Conservation (phyloP, 2,113 vertebrate species). For the Engystomops pustulosus region DNA sequence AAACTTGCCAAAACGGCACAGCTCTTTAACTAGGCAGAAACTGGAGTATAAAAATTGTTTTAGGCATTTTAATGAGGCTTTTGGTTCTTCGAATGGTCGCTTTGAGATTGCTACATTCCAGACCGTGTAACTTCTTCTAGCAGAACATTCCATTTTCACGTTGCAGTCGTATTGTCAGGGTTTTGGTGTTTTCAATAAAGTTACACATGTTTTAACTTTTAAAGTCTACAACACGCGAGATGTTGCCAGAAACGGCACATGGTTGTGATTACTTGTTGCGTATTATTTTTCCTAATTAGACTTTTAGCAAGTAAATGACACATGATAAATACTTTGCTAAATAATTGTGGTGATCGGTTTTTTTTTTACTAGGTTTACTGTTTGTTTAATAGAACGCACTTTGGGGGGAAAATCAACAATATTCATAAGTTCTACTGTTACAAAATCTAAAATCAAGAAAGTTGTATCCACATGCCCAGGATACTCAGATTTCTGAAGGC, state of each 20-base stretch:
- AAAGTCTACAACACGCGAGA: constrained; percentile 17
- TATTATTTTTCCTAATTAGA: constrained; percentile 32
- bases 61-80: constrained; percentile 49
- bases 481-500: too few species aligned
- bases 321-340: constrained; percentile 38
- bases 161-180: constrained; percentile 14
- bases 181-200: constrained; percentile 32
- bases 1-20: constrained; percentile 38
- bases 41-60: constrained; percentile 24
- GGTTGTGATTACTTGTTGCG: constrained; percentile 39
- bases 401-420: not conserved
- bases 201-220: constrained; percentile 54
- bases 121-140: constrained; percentile 26
- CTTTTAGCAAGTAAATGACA: constrained; percentile 35
- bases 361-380: not conserved
- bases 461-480: too few species aligned
- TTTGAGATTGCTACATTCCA: constrained; percentile 45
- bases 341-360: not conserved
- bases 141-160: constrained; percentile 41
- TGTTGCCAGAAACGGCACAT: constrained; percentile 35
- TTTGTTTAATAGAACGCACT: not conserved
- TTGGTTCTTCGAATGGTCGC: constrained; percentile 33
- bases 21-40: constrained; percentile 28
- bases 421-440: not conserved
- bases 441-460: not conserved